Evolutionary conservation across 1,140 invertebrate genomes (phyloP).

Genomic region (Brachionus koreanus): DNA sequence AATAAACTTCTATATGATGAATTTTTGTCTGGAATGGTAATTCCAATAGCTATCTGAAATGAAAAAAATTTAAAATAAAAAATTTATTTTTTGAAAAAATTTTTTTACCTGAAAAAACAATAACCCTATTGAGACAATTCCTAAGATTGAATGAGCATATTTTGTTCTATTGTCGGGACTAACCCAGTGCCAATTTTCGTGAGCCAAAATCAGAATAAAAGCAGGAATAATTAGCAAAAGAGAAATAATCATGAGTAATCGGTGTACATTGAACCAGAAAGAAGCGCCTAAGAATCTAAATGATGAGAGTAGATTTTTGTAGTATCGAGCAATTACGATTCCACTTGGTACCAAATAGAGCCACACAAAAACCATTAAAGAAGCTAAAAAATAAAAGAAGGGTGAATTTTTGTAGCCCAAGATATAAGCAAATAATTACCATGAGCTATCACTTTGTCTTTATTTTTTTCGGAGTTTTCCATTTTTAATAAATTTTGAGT

Average conservation of each 20-base stretch:
- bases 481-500: background rate
- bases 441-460: conserved; percentile 16
- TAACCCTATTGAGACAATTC: conserved; percentile 1
- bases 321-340: conserved; percentile 19
- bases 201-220: background rate
- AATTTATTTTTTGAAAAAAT: background rate
- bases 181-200: conserved; percentile 30
- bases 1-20: background rate
- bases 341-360: background rate
- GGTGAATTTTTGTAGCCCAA: background rate
- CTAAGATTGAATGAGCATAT: conserved; percentile 36
- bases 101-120: conserved; percentile 7
- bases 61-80: background rate
- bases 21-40: background rate
- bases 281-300: background rate
- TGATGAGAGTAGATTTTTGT: background rate
- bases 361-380: conserved; percentile 39
- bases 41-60: background rate
- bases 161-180: background rate
- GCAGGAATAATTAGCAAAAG: background rate
- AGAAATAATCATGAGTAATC: background rate
- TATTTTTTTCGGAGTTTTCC: background rate
- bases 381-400: background rate
- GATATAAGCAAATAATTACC: background rate
- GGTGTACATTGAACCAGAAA: conserved; percentile 24